Conservation (phyloP, 2,888 invertebrate genomes). For the Eurois occulta region DNA sequence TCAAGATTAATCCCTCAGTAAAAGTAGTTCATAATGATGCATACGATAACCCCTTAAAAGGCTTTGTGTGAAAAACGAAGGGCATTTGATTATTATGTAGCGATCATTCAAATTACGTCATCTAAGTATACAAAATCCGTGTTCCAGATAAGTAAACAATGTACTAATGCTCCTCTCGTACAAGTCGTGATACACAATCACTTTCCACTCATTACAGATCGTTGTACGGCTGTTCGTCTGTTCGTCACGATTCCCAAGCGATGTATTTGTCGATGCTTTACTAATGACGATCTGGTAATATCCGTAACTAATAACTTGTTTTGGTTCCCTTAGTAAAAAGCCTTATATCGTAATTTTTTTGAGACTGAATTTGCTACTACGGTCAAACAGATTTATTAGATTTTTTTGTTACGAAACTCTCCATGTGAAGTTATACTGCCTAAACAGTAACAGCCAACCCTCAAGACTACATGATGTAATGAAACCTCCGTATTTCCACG, state of each 20-base stretch:
- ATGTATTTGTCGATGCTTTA: constrained; percentile 32
- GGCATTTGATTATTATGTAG: neutral
- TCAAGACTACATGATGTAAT: neutral
- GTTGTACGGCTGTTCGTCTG: constrained; percentile 50
- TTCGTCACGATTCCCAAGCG: constrained; percentile 48
- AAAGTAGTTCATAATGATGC: neutral
- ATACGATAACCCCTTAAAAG: neutral
- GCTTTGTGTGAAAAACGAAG: neutral
- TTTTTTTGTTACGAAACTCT: neutral
- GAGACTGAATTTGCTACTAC: neutral
- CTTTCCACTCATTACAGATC: constrained; percentile 67
- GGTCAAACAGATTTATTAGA: neutral
- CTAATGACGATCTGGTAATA: constrained; percentile 17
- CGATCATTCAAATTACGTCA: constrained; percentile 22
- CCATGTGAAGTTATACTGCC: neutral
- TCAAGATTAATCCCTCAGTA: neutral
- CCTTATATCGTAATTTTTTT: neutral
- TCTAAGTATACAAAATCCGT: neutral
- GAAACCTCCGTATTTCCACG: neutral
- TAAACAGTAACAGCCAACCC: too few species aligned
- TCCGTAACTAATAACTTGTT: neutral
- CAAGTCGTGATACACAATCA: constrained; percentile 62
- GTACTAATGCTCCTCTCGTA: constrained; percentile 3
- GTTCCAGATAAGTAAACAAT: constrained; percentile 38
- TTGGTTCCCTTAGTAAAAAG: constrained; percentile 1